These are phyloP conservation scores for Xanthorhoe spadicearia DNA, from an alignment of 2,888 invertebrate species.

Conservation along the genomic window DNA sequence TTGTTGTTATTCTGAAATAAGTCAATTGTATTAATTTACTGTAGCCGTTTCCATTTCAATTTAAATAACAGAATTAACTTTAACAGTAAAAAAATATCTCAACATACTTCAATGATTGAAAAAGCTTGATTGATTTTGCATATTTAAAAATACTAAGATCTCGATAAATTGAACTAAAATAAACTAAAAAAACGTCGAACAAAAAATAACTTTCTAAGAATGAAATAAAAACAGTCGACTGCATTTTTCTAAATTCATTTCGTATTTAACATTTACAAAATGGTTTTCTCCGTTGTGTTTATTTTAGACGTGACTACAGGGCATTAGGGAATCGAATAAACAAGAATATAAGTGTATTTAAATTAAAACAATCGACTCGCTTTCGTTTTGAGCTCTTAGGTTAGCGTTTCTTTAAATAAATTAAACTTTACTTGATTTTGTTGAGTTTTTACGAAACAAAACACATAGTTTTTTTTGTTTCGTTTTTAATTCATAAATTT, in stretches of 20 bases:
- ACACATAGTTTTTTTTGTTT: neutral
- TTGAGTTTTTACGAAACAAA: neutral
- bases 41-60: too few species aligned
- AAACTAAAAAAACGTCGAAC: neutral
- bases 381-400: slow-evolving; percentile 9
- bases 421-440: slow-evolving; percentile 1
- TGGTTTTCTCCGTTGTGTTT: slow-evolving; percentile 58
- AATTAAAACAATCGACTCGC: slow-evolving; percentile 41
- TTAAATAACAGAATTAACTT: too few species aligned
- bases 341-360: slow-evolving; percentile 38
- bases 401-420: slow-evolving; percentile 3
- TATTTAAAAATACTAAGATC: neutral
- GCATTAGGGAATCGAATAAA: slow-evolving; percentile 57
- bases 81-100: too few species aligned
- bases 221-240: slow-evolving; percentile 50
- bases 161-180: neutral
- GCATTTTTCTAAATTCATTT: slow-evolving; percentile 64
- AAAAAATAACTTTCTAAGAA: slow-evolving; percentile 41
- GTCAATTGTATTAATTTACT: too few species aligned
- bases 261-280: slow-evolving; percentile 58
- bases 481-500: too few species aligned
- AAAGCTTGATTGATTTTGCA: neutral
- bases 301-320: slow-evolving; percentile 52
- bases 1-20: too few species aligned
- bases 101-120: too few species aligned